phyloP scores from a whole-genome alignment of 1,140 invertebrate species.

The Cotesia glomerata region DNA sequence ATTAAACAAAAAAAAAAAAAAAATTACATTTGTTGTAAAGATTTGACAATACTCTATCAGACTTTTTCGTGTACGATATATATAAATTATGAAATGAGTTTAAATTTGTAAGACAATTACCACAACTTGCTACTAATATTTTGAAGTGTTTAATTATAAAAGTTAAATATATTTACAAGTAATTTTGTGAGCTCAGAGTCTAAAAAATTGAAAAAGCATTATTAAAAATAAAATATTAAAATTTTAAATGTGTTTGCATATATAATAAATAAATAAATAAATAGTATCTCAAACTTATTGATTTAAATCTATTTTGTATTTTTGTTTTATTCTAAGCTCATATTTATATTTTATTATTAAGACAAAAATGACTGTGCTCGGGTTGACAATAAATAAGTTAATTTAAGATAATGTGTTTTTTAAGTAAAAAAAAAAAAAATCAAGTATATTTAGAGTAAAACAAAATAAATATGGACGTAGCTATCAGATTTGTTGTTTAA shows the following conservation, averaged over 20 bases:
- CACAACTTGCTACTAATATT: too few relatives aligned
- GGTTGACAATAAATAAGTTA: too few relatives aligned
- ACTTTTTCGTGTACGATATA: neutral
- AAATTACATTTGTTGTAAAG: neutral
- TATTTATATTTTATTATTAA: neutral
- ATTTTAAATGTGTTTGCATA: neutral
- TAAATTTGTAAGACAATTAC: too few relatives aligned
- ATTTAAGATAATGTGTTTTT: too few relatives aligned
- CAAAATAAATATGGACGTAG: neutral
- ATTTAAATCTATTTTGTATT: constrained; percentile 19
- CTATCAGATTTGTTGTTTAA: constrained; percentile 26
- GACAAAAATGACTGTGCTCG: neutral
- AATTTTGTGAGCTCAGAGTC: too few relatives aligned
- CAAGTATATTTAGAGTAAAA: neutral
- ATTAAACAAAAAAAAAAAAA: constrained; percentile 2
- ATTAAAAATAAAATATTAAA: too few relatives aligned
- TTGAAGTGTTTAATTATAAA: too few relatives aligned
- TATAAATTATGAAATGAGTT: too few relatives aligned
- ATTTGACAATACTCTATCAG: neutral
- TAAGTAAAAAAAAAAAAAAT: neutral
- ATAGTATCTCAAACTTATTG: neutral
- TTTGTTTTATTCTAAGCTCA: constrained; percentile 25
- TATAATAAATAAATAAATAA: neutral
- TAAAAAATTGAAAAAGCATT: too few relatives aligned
- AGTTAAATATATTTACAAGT: too few relatives aligned